A percentile compares a stretch with the other conserved stretches of the same genome.
Evolutionary conservation across 2,113 vertebrate species (phyloP).

Genomic region (Anhinga rufa): DNA sequence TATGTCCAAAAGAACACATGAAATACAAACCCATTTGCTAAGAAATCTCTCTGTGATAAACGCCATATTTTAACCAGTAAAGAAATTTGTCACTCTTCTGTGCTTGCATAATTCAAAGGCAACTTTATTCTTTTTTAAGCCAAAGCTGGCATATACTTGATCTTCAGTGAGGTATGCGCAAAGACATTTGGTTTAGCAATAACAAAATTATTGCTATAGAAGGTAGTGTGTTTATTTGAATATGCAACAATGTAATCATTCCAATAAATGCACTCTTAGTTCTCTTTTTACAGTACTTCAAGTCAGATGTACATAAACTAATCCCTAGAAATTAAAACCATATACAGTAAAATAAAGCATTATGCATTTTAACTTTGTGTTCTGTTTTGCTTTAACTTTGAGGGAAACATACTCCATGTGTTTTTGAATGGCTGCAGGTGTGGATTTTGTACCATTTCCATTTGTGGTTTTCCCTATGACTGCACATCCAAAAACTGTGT

Average conservation of each 20-base stretch:
- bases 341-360: background rate
- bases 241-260: slow-evolving; percentile 22
- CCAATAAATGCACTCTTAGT: slow-evolving; percentile 37
- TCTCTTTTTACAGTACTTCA: background rate
- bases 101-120: background rate
- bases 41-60: background rate
- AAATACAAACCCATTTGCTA: background rate
- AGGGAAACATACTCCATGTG: background rate
- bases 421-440: slow-evolving; percentile 45
- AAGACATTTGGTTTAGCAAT: slow-evolving; percentile 43
- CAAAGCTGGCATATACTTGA: slow-evolving; percentile 4
- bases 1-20: background rate
- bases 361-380: background rate
- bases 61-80: background rate
- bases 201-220: slow-evolving; percentile 7
- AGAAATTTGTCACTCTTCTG: background rate
- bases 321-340: slow-evolving; percentile 30
- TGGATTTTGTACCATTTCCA: slow-evolving; percentile 26
- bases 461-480: slow-evolving; percentile 29
- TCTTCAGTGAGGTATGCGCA: slow-evolving; percentile 6
- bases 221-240: slow-evolving; percentile 42
- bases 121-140: background rate
- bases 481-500: background rate
- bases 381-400: slow-evolving; percentile 35
- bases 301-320: background rate